Conservation (phyloP, 2,888 invertebrate genomes). For the Leptopilina myrica region DNA sequence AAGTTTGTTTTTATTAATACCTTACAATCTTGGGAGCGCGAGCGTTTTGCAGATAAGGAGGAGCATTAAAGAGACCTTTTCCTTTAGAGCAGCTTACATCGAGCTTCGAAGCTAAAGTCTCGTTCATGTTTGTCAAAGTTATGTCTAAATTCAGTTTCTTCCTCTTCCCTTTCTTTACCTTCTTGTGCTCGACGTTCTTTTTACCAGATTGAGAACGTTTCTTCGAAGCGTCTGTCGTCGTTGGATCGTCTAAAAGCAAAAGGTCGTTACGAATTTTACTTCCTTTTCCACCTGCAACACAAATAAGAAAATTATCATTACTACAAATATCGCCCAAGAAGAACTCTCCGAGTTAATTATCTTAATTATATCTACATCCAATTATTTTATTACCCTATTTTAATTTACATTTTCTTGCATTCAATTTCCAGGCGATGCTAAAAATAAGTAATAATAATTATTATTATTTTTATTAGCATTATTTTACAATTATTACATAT, state of each 20-base stretch:
- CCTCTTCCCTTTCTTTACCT: conserved; percentile 20
- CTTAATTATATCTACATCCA: too few relatives aligned
- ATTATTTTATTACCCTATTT: too few relatives aligned
- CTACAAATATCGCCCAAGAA: background rate
- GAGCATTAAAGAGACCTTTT: conserved; percentile 31
- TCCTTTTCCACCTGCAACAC: conserved; percentile 23
- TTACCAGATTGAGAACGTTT: conserved; percentile 16
- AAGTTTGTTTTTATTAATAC: background rate
- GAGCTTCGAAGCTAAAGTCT: conserved; percentile 32
- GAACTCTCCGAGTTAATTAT: too few relatives aligned
- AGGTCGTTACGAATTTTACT: background rate
- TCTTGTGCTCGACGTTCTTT: conserved; percentile 12
- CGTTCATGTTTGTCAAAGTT: conserved; percentile 22
- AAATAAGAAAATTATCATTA: background rate
- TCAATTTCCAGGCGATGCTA: too few relatives aligned
- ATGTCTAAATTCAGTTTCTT: conserved; percentile 28
- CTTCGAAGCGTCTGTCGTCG: conserved; percentile 9
- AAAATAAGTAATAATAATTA: too few relatives aligned
- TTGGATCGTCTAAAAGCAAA: conserved; percentile 21
- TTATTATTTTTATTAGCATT: too few relatives aligned
- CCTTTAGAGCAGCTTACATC: conserved; percentile 38
- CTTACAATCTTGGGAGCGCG: conserved; percentile 29
- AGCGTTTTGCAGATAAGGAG: conserved; percentile 23
- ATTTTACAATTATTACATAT: too few relatives aligned
- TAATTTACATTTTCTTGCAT: too few relatives aligned